A percentile compares a stretch with the other conserved stretches of the same genome.
phyloP scores from a whole-genome alignment of 2,113 vertebrate species.

The Coptodon bakossiorum region DNA sequence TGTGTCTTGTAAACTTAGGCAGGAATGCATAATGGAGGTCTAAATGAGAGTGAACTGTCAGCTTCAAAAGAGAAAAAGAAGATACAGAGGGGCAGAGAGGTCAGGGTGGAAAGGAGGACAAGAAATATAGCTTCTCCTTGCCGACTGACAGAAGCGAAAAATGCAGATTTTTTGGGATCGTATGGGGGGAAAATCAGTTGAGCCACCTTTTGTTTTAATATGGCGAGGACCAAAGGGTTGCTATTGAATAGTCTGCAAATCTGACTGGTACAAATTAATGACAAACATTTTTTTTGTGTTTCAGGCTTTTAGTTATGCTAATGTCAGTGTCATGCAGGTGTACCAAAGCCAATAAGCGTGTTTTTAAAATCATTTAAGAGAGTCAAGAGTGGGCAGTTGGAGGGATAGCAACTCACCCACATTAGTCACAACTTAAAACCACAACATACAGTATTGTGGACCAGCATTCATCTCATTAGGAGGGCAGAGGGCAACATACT shows the following conservation, averaged over 20 bases:
- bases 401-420: not conserved
- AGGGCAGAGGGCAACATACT: not conserved
- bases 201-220: slow-evolving; percentile 69
- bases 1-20: slow-evolving; percentile 63
- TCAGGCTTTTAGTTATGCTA: not conserved
- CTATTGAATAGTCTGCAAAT: not conserved
- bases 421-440: not conserved
- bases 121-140: not conserved
- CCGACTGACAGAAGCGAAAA: slow-evolving; percentile 3
- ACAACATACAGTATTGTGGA: not conserved
- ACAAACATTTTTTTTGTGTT: not conserved
- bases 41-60: slow-evolving; percentile 68
- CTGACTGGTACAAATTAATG: not conserved
- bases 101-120: slow-evolving; percentile 28
- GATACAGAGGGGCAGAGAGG: slow-evolving; percentile 36
- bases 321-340: not conserved
- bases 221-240: slow-evolving; percentile 40
- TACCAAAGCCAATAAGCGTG: not conserved
- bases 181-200: not conserved
- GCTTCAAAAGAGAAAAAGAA: slow-evolving; percentile 27
- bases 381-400: not conserved
- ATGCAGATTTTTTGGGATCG: not conserved
- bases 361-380: not conserved
- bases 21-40: slow-evolving; percentile 63
- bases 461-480: not conserved